A percentile compares a stretch with the other conserved stretches of the same genome.
phyloP scores from a whole-genome alignment of 1,140 invertebrate genomes.

The Oryctes rhinoceros region DNA sequence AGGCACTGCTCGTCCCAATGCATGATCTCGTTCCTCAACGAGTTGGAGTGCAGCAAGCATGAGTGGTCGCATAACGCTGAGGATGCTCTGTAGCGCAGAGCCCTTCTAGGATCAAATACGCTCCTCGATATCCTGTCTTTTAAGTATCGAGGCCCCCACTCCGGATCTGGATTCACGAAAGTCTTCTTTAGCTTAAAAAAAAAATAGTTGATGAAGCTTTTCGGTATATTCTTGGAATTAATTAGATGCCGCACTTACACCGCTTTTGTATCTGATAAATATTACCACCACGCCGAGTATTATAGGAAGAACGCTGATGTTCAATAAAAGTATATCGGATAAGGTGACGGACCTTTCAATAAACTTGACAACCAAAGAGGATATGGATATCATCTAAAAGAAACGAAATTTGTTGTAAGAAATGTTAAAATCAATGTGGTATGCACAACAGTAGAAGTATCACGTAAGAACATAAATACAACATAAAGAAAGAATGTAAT shows the following conservation, averaged over 20 bases:
- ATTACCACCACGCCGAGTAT: not conserved
- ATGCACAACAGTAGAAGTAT: no score
- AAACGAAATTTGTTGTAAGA: not conserved
- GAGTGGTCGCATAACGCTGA: not conserved
- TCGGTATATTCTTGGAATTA: no score
- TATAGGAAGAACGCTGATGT: not conserved
- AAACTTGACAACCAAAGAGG: not conserved
- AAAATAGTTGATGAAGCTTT: not conserved
- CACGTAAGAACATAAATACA: no score
- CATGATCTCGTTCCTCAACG: not conserved
- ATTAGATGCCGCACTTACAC: not conserved
- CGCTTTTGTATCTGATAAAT: constrained; percentile 32
- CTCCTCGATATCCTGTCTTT: not conserved
- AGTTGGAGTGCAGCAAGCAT: not conserved
- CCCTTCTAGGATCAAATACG: constrained; percentile 8
- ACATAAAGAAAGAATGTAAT: no score
- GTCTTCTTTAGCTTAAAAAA: not conserved
- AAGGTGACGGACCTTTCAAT: no score
- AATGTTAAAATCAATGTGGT: no score
- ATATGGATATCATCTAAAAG: not conserved
- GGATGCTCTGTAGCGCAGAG: not conserved
- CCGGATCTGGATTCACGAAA: not conserved
- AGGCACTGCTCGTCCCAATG: not conserved
- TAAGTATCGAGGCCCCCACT: not conserved
- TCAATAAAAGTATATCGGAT: not conserved